Conservation (phyloP, 2,797 vertebrate genomes). For the Mionectes olivaceus region DNA sequence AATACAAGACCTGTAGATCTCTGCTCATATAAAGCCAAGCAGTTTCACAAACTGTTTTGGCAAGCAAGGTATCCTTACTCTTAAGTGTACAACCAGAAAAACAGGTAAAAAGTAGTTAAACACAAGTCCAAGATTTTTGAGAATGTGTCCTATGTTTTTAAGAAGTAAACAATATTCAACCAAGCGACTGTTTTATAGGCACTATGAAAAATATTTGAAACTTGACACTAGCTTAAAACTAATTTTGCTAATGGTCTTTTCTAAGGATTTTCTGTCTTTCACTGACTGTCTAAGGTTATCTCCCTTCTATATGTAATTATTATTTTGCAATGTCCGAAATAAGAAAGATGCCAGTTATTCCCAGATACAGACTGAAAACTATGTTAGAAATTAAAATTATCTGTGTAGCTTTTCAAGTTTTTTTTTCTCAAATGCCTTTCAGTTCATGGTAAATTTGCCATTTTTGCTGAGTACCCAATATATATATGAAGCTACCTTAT, state of each 20-base stretch:
- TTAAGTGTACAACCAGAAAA: neutral
- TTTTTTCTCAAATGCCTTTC: neutral
- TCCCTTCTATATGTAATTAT: neutral
- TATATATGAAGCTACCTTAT: neutral
- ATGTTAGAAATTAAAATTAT: neutral
- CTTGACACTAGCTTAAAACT: neutral
- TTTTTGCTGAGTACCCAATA: neutral
- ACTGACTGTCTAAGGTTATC: neutral
- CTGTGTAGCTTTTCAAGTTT: accelerated
- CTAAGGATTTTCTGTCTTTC: neutral
- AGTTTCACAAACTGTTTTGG: neutral
- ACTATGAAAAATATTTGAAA: neutral
- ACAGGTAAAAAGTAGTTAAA: neutral
- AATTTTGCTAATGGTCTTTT: neutral
- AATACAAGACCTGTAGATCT: neutral
- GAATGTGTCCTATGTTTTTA: neutral
- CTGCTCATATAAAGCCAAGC: neutral
- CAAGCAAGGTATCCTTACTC: neutral
- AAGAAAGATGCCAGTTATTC: neutral
- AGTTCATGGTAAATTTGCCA: neutral
- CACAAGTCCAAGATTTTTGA: neutral
- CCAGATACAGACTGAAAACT: neutral
- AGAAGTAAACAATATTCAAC: neutral
- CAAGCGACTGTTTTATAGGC: neutral
- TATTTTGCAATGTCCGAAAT: neutral